phyloP scores from a whole-genome alignment of 1,140 invertebrate species.

The Philopotamus ludificatus region DNA sequence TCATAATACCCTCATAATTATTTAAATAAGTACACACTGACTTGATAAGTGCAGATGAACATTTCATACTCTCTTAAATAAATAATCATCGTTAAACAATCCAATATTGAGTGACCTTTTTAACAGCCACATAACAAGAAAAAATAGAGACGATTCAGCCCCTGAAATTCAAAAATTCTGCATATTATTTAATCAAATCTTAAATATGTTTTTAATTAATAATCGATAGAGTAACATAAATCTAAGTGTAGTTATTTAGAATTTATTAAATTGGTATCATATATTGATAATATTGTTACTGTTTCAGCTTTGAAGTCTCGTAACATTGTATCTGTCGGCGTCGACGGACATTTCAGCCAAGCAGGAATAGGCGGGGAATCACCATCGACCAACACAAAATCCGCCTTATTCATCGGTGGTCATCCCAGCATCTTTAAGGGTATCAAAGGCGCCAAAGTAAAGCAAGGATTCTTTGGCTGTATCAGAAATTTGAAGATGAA shows the following conservation, averaged over 20 bases:
- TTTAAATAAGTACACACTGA: background rate
- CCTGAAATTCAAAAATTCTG: background rate
- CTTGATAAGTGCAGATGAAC: background rate
- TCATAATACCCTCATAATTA: background rate
- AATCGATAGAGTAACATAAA: constrained; percentile 10
- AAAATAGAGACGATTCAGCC: too few relatives aligned
- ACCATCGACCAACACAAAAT: constrained; percentile 73
- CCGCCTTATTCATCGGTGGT: constrained; percentile 88
- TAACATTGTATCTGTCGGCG: constrained; percentile 77
- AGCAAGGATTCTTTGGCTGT: constrained; percentile 77
- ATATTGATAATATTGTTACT: constrained; percentile 19
- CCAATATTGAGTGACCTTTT: too few relatives aligned
- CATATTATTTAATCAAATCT: background rate
- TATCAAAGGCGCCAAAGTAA: constrained; percentile 57
- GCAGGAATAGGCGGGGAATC: constrained; percentile 66
- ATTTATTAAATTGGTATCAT: background rate
- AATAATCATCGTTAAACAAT: too few relatives aligned
- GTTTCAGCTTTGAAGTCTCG: constrained; percentile 78
- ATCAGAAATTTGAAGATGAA: constrained; percentile 73
- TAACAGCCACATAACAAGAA: too few relatives aligned
- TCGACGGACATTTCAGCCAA: constrained; percentile 71
- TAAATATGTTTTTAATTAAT: constrained; percentile 9
- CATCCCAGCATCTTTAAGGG: constrained; percentile 61
- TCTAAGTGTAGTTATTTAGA: constrained; percentile 11
- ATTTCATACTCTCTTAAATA: background rate